Evolutionary conservation across 2,888 invertebrate species (phyloP).

Genomic region (Dasypogon diadema): DNA sequence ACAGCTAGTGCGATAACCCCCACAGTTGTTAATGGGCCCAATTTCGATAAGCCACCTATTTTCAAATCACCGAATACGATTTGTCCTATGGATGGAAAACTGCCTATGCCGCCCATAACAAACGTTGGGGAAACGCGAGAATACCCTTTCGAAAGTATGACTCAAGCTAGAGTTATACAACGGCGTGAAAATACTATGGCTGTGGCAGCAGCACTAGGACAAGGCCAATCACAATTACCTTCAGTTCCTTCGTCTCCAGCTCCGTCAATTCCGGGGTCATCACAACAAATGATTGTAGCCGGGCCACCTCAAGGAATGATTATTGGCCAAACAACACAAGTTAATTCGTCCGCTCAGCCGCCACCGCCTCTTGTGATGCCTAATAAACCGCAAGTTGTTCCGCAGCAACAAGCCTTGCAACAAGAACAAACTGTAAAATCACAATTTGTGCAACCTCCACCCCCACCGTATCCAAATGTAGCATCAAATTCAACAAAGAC

Average conservation of each 20-base stretch:
- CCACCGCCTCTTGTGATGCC: conserved; percentile 52
- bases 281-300: conserved; percentile 30
- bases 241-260: neutral
- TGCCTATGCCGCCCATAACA: conserved; percentile 71
- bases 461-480: conserved; percentile 66
- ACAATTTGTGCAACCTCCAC: conserved; percentile 64
- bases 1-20: conserved; percentile 54
- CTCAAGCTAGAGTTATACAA: conserved; percentile 87
- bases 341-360: conserved; percentile 18
- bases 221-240: conserved; percentile 52
- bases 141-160: conserved; percentile 93
- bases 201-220: conserved; percentile 59
- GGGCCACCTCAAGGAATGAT: conserved; percentile 33
- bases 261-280: conserved; percentile 10
- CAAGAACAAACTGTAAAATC: conserved; percentile 60
- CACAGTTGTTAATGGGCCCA: conserved; percentile 54
- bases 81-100: conserved; percentile 85
- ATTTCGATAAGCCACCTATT: conserved; percentile 60
- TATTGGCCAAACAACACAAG: conserved; percentile 1
- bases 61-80: conserved; percentile 89
- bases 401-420: conserved; percentile 33
- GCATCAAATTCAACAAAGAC: conserved; percentile 53
- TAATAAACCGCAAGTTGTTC: conserved; percentile 35
- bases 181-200: conserved; percentile 76
- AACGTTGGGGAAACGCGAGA: conserved; percentile 69